Conservation (phyloP, 2,113 vertebrate genomes). For the Paramormyrops kingsleyae region DNA sequence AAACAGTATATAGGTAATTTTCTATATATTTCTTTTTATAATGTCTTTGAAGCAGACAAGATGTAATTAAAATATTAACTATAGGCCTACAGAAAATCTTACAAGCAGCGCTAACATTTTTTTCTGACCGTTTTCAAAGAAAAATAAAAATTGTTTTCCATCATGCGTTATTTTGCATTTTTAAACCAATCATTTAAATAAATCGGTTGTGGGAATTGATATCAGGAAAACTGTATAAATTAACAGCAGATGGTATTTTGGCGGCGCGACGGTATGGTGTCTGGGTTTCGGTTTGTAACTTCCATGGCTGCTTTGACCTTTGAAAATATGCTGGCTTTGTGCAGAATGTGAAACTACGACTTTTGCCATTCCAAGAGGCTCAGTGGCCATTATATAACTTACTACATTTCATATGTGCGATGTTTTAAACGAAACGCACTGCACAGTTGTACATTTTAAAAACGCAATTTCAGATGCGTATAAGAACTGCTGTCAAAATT, state of each 20-base stretch:
- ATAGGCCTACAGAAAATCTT: constrained; percentile 54
- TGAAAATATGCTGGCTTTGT: not conserved
- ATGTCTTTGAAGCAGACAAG: constrained; percentile 1
- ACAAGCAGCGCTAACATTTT: constrained; percentile 87
- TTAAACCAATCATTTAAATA: not conserved
- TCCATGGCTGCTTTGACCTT: not conserved
- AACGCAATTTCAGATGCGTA: not conserved
- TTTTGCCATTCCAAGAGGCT: not conserved
- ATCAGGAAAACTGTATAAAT: not conserved
- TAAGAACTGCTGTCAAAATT: not conserved
- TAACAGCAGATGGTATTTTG: not conserved
- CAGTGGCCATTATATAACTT: not conserved
- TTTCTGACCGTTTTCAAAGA: constrained; percentile 72
- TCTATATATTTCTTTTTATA: constrained; percentile 1
- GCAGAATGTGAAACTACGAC: not conserved
- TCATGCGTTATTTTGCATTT: constrained; percentile 38
- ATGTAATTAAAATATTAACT: constrained; percentile 50
- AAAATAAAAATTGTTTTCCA: constrained; percentile 59
- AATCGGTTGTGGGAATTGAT: not conserved
- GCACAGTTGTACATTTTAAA: not conserved
- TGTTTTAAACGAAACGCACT: not conserved
- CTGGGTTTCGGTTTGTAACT: not conserved
- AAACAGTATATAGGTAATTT: not conserved
- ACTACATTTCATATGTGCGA: not conserved
- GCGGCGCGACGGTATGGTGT: not conserved